A percentile compares a stretch with the other conserved stretches of the same genome.
These are phyloP conservation scores for Cyclargus thomasi DNA, from an alignment of 1,140 invertebrate species.

Conservation along the genomic window DNA sequence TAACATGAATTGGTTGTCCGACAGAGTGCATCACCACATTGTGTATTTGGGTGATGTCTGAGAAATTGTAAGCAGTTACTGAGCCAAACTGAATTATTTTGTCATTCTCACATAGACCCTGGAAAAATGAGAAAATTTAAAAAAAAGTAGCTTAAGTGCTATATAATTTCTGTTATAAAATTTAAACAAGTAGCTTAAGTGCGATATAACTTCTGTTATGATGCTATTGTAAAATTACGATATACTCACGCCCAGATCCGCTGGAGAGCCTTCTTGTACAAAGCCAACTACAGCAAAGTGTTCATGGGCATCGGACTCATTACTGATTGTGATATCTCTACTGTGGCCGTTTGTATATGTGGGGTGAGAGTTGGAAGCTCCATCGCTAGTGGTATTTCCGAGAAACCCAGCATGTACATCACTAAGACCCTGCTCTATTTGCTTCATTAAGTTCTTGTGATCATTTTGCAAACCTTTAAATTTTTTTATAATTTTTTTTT, in stretches of 20 bases:
- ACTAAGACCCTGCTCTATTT: slow-evolving; percentile 86
- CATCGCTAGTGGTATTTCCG: slow-evolving; percentile 21
- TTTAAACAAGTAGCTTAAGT: neutral
- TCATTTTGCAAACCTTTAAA: slow-evolving; percentile 96
- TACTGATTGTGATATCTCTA: slow-evolving; percentile 16
- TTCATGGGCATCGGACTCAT: slow-evolving; percentile 26
- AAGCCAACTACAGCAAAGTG: slow-evolving; percentile 83
- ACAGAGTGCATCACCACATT: slow-evolving; percentile 85
- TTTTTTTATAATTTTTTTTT: too few relatives aligned
- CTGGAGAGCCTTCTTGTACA: slow-evolving; percentile 87
- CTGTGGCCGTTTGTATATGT: slow-evolving; percentile 28
- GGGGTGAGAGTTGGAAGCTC: slow-evolving; percentile 12
- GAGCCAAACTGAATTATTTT: slow-evolving; percentile 90
- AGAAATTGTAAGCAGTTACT: slow-evolving; percentile 84
- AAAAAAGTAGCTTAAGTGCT: slow-evolving; percentile 22
- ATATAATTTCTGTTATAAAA: too few relatives aligned
- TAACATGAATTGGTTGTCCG: slow-evolving; percentile 77
- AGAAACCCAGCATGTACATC: slow-evolving; percentile 68
- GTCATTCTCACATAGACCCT: slow-evolving; percentile 88
- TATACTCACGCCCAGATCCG: slow-evolving; percentile 82
- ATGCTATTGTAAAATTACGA: neutral
- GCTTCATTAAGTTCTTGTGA: slow-evolving; percentile 87
- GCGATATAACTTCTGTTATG: neutral
- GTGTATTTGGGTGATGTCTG: slow-evolving; percentile 80
- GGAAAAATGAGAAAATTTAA: too few relatives aligned